phyloP scores from a whole-genome alignment of 2,797 vertebrate genomes.

The Hafferia zeledoni region DNA sequence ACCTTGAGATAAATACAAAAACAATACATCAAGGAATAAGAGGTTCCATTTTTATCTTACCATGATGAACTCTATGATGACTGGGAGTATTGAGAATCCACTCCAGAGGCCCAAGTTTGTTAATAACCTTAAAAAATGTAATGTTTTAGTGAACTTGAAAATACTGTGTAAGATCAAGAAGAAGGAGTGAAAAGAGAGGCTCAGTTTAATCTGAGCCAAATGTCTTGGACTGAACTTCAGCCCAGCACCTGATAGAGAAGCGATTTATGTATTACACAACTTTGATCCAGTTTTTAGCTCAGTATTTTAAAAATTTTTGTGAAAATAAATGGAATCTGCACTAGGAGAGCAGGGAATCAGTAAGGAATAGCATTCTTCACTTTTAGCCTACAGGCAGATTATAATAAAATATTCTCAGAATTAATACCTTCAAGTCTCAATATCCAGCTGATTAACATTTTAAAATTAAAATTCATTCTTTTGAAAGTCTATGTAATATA shows the following conservation, averaged over 20 bases:
- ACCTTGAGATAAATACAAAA: not conserved
- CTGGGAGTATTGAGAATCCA: constrained; percentile 93
- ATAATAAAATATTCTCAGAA: not conserved
- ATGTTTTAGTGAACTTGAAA: not conserved
- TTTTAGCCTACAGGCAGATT: not conserved
- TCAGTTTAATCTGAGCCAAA: constrained; percentile 49
- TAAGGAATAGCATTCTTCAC: not conserved
- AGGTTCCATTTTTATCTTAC: constrained; percentile 68
- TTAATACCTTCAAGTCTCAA: not conserved
- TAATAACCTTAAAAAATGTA: constrained; percentile 80
- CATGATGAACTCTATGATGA: constrained; percentile 93
- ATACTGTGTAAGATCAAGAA: not conserved
- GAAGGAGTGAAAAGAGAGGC: not conserved
- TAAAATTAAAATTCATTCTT: not conserved
- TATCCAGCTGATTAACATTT: not conserved
- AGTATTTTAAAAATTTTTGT: constrained; percentile 1
- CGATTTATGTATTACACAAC: constrained; percentile 26
- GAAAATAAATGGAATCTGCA: constrained; percentile 32
- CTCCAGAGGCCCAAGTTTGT: constrained; percentile 88
- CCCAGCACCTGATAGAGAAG: constrained; percentile 15
- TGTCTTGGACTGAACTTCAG: constrained; percentile 22
- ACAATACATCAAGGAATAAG: not conserved
- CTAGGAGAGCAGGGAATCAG: not conserved
- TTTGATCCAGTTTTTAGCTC: constrained; percentile 39
- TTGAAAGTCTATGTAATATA: not conserved